These are phyloP conservation scores for Eudyptes chrysolophus DNA, from an alignment of 2,113 vertebrate species.

Conservation along the genomic window DNA sequence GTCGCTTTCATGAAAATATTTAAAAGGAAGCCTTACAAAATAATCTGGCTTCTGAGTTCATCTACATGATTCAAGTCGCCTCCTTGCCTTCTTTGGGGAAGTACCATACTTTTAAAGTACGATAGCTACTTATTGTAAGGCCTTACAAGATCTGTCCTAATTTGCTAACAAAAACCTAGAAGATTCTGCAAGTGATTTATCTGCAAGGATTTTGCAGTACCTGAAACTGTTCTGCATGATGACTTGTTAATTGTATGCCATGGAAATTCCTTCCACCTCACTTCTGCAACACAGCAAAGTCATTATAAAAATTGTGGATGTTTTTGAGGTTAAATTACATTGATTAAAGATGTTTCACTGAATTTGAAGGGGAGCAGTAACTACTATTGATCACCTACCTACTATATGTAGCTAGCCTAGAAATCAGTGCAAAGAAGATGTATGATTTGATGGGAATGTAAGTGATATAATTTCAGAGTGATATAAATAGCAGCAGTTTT, in stretches of 20 bases:
- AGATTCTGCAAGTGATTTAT: neutral
- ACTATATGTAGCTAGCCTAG: neutral
- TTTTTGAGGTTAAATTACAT: neutral
- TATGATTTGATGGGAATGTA: neutral
- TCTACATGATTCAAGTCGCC: neutral
- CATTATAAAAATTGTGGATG: neutral
- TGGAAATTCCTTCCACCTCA: neutral
- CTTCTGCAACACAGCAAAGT: neutral
- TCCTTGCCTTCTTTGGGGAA: neutral
- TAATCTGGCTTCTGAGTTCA: neutral
- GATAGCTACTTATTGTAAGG: neutral
- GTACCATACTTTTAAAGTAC: neutral
- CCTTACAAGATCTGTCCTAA: neutral
- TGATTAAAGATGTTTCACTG: constrained; percentile 17
- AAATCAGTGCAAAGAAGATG: neutral
- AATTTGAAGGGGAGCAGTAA: neutral
- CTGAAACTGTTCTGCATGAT: neutral
- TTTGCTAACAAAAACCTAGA: neutral
- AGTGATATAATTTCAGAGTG: neutral
- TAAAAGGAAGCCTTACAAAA: neutral
- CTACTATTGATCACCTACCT: neutral
- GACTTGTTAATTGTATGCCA: neutral
- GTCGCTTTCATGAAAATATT: neutral
- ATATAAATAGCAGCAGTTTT: constrained; percentile 8
- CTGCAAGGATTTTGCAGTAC: neutral